phyloP scores from a whole-genome alignment of 1,140 invertebrate species.

The Lethocerus indicus region DNA sequence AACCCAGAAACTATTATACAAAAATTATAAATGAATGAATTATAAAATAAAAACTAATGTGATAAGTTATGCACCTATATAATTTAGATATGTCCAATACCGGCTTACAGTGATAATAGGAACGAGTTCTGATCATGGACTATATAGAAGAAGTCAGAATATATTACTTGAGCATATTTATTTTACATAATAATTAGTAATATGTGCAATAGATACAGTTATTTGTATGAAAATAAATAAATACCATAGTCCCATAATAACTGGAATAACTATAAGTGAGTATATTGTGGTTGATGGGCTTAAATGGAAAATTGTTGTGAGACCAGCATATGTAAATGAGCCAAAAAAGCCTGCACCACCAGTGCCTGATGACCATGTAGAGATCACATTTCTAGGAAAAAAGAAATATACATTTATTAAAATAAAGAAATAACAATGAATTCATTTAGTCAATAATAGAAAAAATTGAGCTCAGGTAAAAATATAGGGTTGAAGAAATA shows the following conservation, averaged over 20 bases:
- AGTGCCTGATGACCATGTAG: slow-evolving; percentile 73
- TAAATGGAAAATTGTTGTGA: background rate
- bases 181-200: background rate
- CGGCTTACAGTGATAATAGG: background rate
- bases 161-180: no score
- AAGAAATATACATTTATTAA: background rate
- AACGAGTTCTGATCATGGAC: no score
- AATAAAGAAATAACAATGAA: background rate
- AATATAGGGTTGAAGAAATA: no score
- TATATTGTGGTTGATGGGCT: background rate
- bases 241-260: slow-evolving; percentile 4
- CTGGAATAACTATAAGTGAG: slow-evolving; percentile 1
- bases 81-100: background rate
- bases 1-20: slow-evolving; percentile 30
- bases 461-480: background rate
- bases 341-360: slow-evolving; percentile 69
- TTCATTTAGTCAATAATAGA: background rate
- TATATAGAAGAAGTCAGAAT: no score
- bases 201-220: background rate
- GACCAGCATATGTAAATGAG: slow-evolving; percentile 42
- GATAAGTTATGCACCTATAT: background rate
- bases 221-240: background rate
- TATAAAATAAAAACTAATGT: background rate
- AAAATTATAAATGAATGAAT: background rate
- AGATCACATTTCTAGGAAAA: slow-evolving; percentile 39